phyloP scores from a whole-genome alignment of 2,797 vertebrate species.

The Pangasius macronema region DNA sequence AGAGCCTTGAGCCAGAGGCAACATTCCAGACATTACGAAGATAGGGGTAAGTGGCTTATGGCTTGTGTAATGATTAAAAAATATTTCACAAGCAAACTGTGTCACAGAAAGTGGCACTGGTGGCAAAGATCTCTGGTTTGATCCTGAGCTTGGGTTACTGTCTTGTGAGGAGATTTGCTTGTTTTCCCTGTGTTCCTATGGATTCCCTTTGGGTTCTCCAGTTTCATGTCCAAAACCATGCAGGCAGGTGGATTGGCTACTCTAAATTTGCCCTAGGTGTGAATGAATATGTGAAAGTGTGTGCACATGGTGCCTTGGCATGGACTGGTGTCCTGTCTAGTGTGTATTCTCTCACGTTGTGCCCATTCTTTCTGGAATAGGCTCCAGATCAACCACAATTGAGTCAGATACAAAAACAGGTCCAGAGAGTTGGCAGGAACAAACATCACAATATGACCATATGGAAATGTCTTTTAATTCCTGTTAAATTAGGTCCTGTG shows the following conservation, averaged over 20 bases:
- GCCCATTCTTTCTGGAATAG: not conserved
- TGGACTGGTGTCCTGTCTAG: not conserved
- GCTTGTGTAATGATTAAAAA: not conserved
- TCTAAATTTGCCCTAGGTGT: not conserved
- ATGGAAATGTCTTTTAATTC: not conserved
- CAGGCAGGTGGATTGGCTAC: conserved; percentile 6
- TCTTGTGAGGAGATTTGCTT: not conserved
- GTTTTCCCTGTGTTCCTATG: not conserved
- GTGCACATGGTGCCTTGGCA: not conserved
- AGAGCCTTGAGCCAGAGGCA: conserved; percentile 15
- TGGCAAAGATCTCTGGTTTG: not conserved
- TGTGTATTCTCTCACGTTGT: not conserved
- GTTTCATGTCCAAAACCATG: not conserved
- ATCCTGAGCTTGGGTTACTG: not conserved
- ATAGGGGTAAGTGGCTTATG: not conserved
- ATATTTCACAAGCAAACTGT: not conserved
- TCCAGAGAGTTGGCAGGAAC: not conserved
- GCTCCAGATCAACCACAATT: not conserved
- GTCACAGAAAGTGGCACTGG: not conserved
- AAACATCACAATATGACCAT: not conserved
- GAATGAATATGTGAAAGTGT: not conserved
- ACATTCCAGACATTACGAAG: conserved; percentile 9
- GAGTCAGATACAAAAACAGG: not conserved
- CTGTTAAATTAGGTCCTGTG: not conserved
- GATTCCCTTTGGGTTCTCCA: not conserved